Conservation (phyloP, 35 echinoderm and acorn worm species). For the Lytechinus variegatus region DNA sequence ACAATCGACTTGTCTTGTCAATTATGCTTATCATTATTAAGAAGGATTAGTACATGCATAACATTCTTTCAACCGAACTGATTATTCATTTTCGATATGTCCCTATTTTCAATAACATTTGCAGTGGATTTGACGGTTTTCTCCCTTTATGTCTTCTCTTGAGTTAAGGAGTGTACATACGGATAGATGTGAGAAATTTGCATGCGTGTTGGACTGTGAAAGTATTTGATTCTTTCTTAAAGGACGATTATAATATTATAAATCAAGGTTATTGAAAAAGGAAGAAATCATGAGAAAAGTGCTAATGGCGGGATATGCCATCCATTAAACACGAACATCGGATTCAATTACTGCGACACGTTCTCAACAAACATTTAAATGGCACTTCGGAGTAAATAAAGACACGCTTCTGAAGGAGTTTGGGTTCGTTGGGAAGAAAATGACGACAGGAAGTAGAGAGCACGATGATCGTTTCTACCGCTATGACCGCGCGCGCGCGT, state of each 20-base stretch:
- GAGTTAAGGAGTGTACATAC: not conserved
- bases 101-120: too few relatives aligned
- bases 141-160: too few relatives aligned
- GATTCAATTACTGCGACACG: conserved; percentile 46
- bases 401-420: conserved; percentile 29
- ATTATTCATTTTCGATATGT: not conserved
- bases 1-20: conserved; percentile 39
- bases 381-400: conserved; percentile 29
- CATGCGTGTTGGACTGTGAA: not conserved
- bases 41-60: not conserved
- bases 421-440: conserved; percentile 26
- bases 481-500: conserved; percentile 12
- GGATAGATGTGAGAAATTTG: not conserved
- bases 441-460: conserved; percentile 12
- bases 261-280: conserved; percentile 23
- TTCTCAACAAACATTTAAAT: conserved; percentile 29
- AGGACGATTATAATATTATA: not conserved
- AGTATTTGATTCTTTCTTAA: not conserved
- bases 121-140: too few relatives aligned
- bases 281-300: not conserved
- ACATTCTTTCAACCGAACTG: not conserved
- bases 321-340: conserved; percentile 42
- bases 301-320: conserved; percentile 29
- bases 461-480: not conserved
- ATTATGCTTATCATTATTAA: not conserved